Percentiles rank a stretch among this genome's conserved stretches.
Conservation (phyloP, 2,113 vertebrate genomes). For the Dasyornis broadbenti region DNA sequence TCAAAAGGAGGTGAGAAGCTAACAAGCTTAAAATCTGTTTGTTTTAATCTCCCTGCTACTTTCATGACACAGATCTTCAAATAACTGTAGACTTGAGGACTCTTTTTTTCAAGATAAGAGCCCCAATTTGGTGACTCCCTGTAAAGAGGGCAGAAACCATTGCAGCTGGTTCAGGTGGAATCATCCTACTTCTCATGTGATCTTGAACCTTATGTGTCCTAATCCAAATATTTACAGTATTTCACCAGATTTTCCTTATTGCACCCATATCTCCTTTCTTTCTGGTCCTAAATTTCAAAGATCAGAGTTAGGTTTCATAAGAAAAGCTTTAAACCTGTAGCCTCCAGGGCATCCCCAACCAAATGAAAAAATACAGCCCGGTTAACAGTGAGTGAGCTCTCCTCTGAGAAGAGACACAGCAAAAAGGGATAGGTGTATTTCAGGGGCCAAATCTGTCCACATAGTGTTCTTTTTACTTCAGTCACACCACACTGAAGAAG, state of each 20-base stretch:
- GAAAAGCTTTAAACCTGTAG: neutral
- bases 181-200: neutral
- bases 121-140: accelerated
- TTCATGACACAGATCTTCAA: neutral
- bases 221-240: neutral
- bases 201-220: neutral
- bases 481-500: neutral
- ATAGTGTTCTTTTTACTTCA: neutral
- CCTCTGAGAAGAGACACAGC: neutral
- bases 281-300: neutral
- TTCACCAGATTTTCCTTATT: neutral
- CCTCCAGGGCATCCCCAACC: neutral
- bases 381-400: neutral
- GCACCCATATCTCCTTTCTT: neutral
- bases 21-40: neutral
- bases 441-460: neutral
- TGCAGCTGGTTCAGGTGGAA: neutral
- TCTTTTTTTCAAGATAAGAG: neutral
- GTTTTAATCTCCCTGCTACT: neutral
- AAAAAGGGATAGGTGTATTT: neutral
- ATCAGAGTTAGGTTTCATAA: neutral
- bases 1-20: neutral
- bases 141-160: neutral
- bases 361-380: neutral
- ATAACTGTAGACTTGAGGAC: neutral